These are phyloP conservation scores for Champsocephalus gunnari DNA, from an alignment of 2,797 vertebrate species.

Conservation along the genomic window DNA sequence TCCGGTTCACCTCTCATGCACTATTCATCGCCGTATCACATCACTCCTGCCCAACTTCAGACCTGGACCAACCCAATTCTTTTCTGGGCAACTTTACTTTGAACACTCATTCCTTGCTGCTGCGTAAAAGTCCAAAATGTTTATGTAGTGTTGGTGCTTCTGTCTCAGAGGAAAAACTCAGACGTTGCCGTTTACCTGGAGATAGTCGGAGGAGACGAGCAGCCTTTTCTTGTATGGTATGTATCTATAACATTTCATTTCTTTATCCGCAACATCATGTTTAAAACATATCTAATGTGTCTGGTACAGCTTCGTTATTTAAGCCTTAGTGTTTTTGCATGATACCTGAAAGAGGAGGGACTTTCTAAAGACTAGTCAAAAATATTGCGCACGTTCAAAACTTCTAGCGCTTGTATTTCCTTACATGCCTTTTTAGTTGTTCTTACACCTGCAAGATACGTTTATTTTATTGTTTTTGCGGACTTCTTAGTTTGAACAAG, in stretches of 20 bases:
- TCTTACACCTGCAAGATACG: neutral
- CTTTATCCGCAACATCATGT: neutral
- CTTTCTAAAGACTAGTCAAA: neutral
- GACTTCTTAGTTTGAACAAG: neutral
- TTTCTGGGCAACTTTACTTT: constrained; percentile 78
- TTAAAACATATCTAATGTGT: neutral
- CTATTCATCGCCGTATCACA: constrained; percentile 90
- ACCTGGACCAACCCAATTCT: constrained; percentile 79
- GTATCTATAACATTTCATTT: constrained; percentile 50
- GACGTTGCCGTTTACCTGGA: constrained; percentile 49
- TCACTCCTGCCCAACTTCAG: constrained; percentile 83
- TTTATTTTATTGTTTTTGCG: neutral
- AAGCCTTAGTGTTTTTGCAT: constrained; percentile 13
- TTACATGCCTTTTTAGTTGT: neutral
- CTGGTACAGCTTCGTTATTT: neutral
- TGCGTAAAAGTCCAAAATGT: constrained; percentile 71
- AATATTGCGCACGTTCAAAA: neutral
- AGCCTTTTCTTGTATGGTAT: constrained; percentile 70
- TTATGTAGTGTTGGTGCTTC: constrained; percentile 59
- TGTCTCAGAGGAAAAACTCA: constrained; percentile 24
- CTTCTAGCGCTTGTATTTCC: neutral
- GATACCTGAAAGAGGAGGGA: neutral
- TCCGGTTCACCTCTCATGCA: constrained; percentile 90
- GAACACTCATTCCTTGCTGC: constrained; percentile 69
- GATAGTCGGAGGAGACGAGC: constrained; percentile 27